Evolutionary conservation across 2,113 vertebrate genomes (phyloP).

Genomic region (Actenoides hombroni): DNA sequence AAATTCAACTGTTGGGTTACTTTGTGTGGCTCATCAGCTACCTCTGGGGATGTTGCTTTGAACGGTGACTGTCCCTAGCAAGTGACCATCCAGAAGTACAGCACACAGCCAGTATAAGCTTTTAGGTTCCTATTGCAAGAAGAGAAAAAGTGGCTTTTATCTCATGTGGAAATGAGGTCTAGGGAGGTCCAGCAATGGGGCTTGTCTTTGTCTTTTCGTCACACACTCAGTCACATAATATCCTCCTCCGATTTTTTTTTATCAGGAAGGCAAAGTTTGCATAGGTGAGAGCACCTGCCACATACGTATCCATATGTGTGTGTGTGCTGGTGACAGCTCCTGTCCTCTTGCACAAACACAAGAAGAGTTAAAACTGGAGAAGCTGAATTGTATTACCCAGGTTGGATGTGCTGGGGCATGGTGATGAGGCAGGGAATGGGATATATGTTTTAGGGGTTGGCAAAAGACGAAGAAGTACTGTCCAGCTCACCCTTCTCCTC

Average conservation of each 20-base stretch:
- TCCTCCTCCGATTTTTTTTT: neutral
- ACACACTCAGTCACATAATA: neutral
- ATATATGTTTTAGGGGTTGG: no score
- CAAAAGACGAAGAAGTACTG: neutral
- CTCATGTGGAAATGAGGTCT: neutral
- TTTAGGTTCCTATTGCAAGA: neutral
- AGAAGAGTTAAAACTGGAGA: neutral
- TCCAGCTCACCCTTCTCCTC: neutral
- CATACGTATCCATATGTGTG: no score
- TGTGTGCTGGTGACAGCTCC: neutral
- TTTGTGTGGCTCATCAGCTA: neutral
- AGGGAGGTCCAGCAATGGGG: neutral
- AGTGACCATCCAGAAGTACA: neutral
- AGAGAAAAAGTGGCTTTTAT: neutral
- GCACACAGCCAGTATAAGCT: neutral
- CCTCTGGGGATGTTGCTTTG: neutral
- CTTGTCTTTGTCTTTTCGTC: neutral
- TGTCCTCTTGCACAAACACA: neutral
- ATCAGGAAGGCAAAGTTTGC: neutral
- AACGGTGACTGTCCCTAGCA: neutral
- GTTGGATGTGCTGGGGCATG: neutral
- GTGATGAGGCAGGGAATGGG: neutral
- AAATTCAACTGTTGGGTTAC: neutral
- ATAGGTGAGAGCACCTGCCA: neutral
- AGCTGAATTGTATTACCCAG: rapidly evolving